Percentiles rank a stretch among this genome's conserved stretches.
Evolutionary conservation across 2,888 invertebrate species (phyloP).

Genomic region (Bellardia pandia): DNA sequence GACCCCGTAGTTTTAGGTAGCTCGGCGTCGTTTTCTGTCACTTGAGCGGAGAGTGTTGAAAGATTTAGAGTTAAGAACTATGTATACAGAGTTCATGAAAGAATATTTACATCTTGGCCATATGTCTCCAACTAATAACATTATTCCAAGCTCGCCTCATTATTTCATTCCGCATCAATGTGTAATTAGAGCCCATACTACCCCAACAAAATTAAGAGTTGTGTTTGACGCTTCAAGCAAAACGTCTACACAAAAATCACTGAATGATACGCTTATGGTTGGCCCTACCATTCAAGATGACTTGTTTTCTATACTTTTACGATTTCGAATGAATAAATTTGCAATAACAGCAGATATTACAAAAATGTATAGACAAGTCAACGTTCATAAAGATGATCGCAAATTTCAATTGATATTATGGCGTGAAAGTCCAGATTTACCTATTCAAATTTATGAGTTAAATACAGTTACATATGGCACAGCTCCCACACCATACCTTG

Average conservation of each 20-base stretch:
- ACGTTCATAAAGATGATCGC: slow-evolving; percentile 34
- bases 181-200: too few species aligned
- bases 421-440: slow-evolving; percentile 10
- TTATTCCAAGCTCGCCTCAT: not conserved
- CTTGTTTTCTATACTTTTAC: slow-evolving; percentile 3
- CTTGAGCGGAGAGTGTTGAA: too few species aligned
- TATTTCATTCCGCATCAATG: too few species aligned
- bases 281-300: slow-evolving; percentile 45
- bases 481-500: too few species aligned
- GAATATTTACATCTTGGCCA: slow-evolving; percentile 29
- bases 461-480: not conserved
- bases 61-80: not conserved
- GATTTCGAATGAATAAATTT: slow-evolving; percentile 39
- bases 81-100: slow-evolving; percentile 25
- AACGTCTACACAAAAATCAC: slow-evolving; percentile 24
- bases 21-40: too few species aligned
- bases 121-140: slow-evolving; percentile 9
- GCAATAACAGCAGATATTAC: slow-evolving; percentile 35
- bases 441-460: slow-evolving; percentile 3
- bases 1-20: slow-evolving; percentile 3
- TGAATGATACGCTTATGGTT: slow-evolving; percentile 33
- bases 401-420: slow-evolving; percentile 49
- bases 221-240: slow-evolving; percentile 13
- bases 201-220: too few species aligned
- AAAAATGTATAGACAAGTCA: slow-evolving; percentile 50